These are phyloP conservation scores for Peromyscus polionotus DNA, from an alignment of 2,113 vertebrate species.

Conservation along the genomic window DNA sequence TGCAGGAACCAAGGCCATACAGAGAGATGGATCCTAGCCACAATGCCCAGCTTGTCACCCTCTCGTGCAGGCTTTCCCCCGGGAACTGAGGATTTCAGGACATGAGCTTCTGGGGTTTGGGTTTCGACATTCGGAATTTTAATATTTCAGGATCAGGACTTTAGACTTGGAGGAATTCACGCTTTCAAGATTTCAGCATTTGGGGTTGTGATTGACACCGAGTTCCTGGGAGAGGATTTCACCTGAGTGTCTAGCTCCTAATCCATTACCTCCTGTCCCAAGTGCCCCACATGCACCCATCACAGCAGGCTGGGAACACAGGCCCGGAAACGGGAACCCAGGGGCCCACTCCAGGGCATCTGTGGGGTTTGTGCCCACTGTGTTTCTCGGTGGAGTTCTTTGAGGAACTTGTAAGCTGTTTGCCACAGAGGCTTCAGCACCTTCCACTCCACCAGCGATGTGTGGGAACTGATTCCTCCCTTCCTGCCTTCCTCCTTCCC, in stretches of 20 bases:
- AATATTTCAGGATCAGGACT: background rate
- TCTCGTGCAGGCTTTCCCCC: background rate
- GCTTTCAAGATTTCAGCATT: background rate
- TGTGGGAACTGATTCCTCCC: background rate
- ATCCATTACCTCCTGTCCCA: no score
- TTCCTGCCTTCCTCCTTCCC: background rate
- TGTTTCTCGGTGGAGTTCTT: background rate
- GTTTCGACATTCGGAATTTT: background rate
- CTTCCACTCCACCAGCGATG: background rate
- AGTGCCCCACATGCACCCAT: no score
- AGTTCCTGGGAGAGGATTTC: background rate
- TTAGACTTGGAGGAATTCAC: background rate
- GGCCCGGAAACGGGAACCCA: background rate
- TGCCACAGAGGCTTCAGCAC: no score
- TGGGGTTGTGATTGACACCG: background rate
- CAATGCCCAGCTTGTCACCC: background rate
- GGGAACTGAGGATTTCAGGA: background rate
- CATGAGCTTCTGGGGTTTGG: background rate
- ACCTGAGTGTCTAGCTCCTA: background rate
- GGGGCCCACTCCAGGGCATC: background rate
- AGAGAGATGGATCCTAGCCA: background rate
- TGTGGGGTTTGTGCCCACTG: background rate
- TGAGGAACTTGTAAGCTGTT: background rate
- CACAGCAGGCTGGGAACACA: background rate
- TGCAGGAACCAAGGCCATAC: background rate